phyloP scores from a whole-genome alignment of 2,888 invertebrate species.

The Cosmia trapezina region DNA sequence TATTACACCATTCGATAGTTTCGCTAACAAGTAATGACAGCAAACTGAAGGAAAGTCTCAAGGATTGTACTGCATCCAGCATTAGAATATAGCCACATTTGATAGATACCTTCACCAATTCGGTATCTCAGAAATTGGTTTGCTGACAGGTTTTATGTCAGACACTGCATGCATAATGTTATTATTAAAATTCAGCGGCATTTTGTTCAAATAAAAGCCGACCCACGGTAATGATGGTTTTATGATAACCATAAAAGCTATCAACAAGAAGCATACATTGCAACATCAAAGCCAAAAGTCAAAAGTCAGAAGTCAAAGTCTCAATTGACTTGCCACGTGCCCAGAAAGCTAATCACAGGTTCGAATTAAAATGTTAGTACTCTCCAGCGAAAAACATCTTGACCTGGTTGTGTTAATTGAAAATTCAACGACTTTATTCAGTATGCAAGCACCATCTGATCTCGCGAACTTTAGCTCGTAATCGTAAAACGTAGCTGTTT shows the following conservation, averaged over 20 bases:
- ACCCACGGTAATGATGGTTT: conserved; percentile 1
- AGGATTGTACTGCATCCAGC: too few relatives aligned
- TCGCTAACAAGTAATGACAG: too few relatives aligned
- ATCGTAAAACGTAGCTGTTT: conserved; percentile 50
- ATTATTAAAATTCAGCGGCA: background rate
- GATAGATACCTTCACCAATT: background rate
- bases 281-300: conserved; percentile 36
- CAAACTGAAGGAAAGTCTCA: too few relatives aligned
- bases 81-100: background rate
- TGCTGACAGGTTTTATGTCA: background rate
- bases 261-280: conserved; percentile 12
- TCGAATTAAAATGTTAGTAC: conserved; percentile 47
- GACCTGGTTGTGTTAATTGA: conserved; percentile 57
- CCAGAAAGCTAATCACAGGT: conserved; percentile 37
- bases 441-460: conserved; percentile 52
- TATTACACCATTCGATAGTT: too few relatives aligned
- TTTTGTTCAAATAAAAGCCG: background rate
- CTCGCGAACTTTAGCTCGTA: conserved; percentile 44
- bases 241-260: conserved; percentile 32
- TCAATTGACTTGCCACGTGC: conserved; percentile 49
- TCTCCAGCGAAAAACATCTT: conserved; percentile 38
- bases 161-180: background rate
- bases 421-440: conserved; percentile 56
- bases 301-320: conserved; percentile 49
- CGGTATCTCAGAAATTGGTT: background rate